These are phyloP conservation scores for Ichneumon xanthorius DNA, from an alignment of 2,888 invertebrate species.

Conservation along the genomic window DNA sequence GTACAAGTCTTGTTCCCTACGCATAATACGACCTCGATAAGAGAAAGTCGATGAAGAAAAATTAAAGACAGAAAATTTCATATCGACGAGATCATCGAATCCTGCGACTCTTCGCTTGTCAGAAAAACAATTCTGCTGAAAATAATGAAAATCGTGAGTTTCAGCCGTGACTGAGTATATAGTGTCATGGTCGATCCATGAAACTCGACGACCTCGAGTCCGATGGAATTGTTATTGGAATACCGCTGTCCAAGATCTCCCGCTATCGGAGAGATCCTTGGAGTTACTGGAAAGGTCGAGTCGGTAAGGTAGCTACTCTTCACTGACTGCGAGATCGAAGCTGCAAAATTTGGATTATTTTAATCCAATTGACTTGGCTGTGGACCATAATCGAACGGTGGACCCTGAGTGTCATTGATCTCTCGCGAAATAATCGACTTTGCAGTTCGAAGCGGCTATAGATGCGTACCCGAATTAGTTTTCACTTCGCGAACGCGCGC, in stretches of 20 bases:
- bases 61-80: not conserved
- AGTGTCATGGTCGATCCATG: slow-evolving; percentile 2
- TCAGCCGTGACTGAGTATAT: not conserved
- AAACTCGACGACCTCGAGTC: slow-evolving; percentile 5
- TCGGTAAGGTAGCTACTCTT: not conserved
- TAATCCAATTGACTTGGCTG: not conserved
- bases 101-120: not conserved
- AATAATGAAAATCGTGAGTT: not conserved
- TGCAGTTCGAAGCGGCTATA: not conserved
- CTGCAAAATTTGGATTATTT: not conserved
- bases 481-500: slow-evolving; percentile 58
- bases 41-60: slow-evolving; percentile 36
- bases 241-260: not conserved
- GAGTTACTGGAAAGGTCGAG: not conserved
- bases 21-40: slow-evolving; percentile 25
- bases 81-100: not conserved
- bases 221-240: slow-evolving; percentile 1
- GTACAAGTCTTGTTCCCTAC: not conserved
- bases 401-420: slow-evolving; percentile 22
- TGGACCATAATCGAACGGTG: not conserved
- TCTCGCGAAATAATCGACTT: slow-evolving; percentile 33
- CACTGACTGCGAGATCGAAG: not conserved
- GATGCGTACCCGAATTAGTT: slow-evolving; percentile 61
- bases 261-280: not conserved
- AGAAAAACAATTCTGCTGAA: not conserved